A percentile compares a stretch with the other conserved stretches of the same genome.
These are phyloP conservation scores for Dicyrtoma fusca DNA, from an alignment of 2,888 invertebrate genomes.

Conservation along the genomic window DNA sequence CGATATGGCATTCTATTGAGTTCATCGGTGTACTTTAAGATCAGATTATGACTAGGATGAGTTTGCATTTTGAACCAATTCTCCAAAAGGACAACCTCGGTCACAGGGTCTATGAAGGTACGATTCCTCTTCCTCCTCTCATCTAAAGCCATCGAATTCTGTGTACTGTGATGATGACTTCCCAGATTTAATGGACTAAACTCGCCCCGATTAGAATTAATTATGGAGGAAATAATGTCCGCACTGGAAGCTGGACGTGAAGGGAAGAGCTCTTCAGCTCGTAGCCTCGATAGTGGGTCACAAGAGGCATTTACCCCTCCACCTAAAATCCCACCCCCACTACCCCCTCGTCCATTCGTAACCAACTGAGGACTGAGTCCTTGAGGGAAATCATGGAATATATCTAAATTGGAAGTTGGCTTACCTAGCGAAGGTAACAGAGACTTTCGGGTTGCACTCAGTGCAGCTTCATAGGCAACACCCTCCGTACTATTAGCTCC, in stretches of 20 bases:
- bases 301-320: slow-evolving; percentile 4
- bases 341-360: slow-evolving; percentile 21
- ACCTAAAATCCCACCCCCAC: slow-evolving; percentile 18
- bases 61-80: slow-evolving; percentile 98
- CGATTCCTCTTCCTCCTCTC: slow-evolving; percentile 92
- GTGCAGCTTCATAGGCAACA: slow-evolving; percentile 48
- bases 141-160: slow-evolving; percentile 59
- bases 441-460: slow-evolving; percentile 39
- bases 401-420: slow-evolving; percentile 47
- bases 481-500: slow-evolving; percentile 32
- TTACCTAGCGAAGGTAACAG: slow-evolving; percentile 39
- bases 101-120: slow-evolving; percentile 98
- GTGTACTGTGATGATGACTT: slow-evolving; percentile 36
- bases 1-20: slow-evolving; percentile 95
- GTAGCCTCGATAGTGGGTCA: slow-evolving; percentile 44
- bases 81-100: slow-evolving; percentile 91
- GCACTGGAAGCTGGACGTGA: slow-evolving; percentile 50
- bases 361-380: slow-evolving; percentile 37
- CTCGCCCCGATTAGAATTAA: slow-evolving; percentile 53
- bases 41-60: slow-evolving; percentile 91
- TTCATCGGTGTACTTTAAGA: slow-evolving; percentile 96
- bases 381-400: slow-evolving; percentile 53
- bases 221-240: slow-evolving; percentile 54
- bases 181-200: slow-evolving; percentile 52
- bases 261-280: slow-evolving; percentile 50